phyloP scores from a whole-genome alignment of 1,140 invertebrate genomes.

The Bicyclus anynana region DNA sequence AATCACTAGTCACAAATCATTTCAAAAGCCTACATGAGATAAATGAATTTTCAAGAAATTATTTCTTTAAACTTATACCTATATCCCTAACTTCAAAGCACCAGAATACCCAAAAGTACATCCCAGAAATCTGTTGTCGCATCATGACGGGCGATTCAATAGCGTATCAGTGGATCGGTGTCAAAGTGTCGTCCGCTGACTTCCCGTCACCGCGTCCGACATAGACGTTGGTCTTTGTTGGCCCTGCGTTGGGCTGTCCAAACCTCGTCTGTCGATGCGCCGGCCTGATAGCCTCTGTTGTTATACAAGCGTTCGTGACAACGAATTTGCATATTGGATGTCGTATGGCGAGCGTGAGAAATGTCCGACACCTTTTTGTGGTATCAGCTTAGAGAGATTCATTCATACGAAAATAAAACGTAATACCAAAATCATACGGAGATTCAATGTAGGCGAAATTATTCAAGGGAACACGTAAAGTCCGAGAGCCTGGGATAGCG shows the following conservation, averaged over 20 bases:
- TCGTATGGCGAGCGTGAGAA: conserved; percentile 43
- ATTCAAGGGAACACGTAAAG: background rate
- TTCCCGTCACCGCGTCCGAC: conserved; percentile 43
- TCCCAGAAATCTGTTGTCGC: background rate
- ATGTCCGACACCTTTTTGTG: conserved; percentile 22
- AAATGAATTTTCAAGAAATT: no score
- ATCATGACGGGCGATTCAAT: conserved; percentile 15
- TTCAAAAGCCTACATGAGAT: no score
- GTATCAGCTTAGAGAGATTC: background rate
- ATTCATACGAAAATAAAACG: background rate
- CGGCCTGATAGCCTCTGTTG: conserved; percentile 45
- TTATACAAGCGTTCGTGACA: conserved; percentile 48
- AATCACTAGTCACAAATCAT: no score
- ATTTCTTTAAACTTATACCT: no score
- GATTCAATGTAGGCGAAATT: background rate
- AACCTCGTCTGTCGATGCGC: conserved; percentile 33
- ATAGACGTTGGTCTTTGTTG: conserved; percentile 34
- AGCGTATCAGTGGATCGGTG: conserved; percentile 55
- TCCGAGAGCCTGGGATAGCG: no score
- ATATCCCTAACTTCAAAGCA: no score
- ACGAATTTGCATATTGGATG: conserved; percentile 57
- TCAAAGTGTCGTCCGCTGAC: conserved; percentile 34
- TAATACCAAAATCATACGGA: background rate
- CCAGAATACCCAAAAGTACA: background rate
- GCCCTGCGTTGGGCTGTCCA: conserved; percentile 35